A percentile compares a stretch with the other conserved stretches of the same genome.
Conservation (phyloP, 2,797 vertebrate species). For the Syncerus caffer region DNA sequence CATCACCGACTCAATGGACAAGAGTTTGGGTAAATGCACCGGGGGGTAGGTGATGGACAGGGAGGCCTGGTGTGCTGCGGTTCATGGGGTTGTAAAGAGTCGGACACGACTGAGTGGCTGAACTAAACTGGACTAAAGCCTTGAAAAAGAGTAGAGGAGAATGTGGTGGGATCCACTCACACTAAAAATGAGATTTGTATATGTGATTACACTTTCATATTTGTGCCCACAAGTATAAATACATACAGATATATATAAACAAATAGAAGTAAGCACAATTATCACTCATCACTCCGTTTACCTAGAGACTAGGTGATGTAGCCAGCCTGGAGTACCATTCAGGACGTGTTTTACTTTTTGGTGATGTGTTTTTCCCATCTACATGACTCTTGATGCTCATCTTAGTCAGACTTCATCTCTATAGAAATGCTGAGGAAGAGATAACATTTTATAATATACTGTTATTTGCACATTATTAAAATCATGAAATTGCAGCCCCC, state of each 20-base stretch:
- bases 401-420: background rate
- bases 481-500: background rate
- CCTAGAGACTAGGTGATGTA: background rate
- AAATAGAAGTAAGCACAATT: background rate
- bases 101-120: too few species aligned
- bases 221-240: background rate
- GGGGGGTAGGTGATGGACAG: too few species aligned
- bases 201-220: background rate
- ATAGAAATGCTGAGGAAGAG: background rate
- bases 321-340: background rate
- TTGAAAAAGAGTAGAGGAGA: background rate
- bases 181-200: background rate
- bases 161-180: background rate
- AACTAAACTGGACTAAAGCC: background rate
- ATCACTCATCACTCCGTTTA: background rate
- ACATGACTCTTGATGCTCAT: background rate
- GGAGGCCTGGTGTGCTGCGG: fast-evolving
- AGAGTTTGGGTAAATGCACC: too few species aligned
- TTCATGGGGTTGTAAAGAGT: too few species aligned
- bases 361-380: background rate
- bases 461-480: background rate
- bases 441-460: background rate
- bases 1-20: too few species aligned
- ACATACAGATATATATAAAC: background rate
- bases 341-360: background rate